These are phyloP conservation scores for Heteronetta atricapilla DNA, from an alignment of 2,113 vertebrate species.

Conservation along the genomic window DNA sequence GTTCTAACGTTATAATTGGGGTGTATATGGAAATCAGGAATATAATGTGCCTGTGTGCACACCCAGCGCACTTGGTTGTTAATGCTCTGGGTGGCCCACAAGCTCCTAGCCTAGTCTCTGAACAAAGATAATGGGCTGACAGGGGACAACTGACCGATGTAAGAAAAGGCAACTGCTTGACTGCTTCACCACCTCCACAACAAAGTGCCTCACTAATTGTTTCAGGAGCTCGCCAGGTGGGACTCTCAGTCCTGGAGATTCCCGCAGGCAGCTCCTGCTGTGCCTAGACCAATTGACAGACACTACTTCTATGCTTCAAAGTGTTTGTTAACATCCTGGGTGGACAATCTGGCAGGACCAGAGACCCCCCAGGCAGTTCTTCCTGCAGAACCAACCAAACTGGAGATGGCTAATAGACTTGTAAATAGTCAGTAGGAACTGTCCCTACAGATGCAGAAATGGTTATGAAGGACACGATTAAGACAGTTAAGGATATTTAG, in stretches of 20 bases:
- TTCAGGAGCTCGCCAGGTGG: neutral
- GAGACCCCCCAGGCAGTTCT: neutral
- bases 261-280: constrained; percentile 29
- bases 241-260: neutral
- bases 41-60: neutral
- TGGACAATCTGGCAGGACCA: neutral
- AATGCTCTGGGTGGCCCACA: neutral
- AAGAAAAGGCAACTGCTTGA: neutral
- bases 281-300: neutral
- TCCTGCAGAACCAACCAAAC: neutral
- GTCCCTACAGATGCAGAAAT: neutral
- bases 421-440: neutral
- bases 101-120: neutral
- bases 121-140: neutral
- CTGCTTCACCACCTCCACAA: neutral
- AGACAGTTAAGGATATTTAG: neutral
- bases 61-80: neutral
- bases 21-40: neutral
- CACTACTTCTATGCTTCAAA: neutral
- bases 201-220: neutral
- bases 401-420: neutral
- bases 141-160: neutral
- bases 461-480: neutral
- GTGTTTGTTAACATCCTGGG: neutral
- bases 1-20: neutral